These are phyloP conservation scores for Petrocephalus sullivani DNA, from an alignment of 2,797 vertebrate species.

Conservation along the genomic window DNA sequence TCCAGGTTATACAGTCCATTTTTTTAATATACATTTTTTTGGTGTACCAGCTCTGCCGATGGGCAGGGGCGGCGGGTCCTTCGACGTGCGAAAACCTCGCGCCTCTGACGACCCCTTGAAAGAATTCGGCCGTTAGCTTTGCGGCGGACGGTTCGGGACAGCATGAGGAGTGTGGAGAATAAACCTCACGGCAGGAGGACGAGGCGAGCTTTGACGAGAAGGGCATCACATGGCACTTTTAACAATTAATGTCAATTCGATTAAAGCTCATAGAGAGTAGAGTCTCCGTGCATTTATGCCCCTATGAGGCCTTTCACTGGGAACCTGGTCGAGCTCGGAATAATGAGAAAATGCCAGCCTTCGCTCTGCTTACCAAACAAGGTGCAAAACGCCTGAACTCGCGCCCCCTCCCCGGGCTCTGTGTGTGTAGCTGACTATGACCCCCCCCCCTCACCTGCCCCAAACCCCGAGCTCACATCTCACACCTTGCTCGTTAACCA, in stretches of 20 bases:
- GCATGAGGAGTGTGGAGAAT: background rate
- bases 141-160: conserved; percentile 62
- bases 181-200: background rate
- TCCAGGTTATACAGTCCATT: background rate
- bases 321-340: background rate
- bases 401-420: background rate
- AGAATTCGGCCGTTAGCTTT: conserved; percentile 66
- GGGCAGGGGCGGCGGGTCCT: background rate
- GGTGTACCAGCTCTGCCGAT: background rate
- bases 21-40: background rate
- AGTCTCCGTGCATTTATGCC: background rate
- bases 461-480: background rate
- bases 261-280: background rate
- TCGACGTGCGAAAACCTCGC: conserved; percentile 52
- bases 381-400: background rate
- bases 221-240: background rate
- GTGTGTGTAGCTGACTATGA: background rate
- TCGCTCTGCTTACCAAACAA: background rate
- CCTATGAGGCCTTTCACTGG: background rate
- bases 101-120: conserved; percentile 56
- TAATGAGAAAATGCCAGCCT: background rate
- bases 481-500: background rate
- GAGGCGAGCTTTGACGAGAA: background rate
- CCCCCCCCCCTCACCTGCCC: background rate
- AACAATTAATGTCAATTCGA: background rate